Evolutionary conservation across 2,888 invertebrate genomes (phyloP).

Genomic region (Drosophila kuntzei): DNA sequence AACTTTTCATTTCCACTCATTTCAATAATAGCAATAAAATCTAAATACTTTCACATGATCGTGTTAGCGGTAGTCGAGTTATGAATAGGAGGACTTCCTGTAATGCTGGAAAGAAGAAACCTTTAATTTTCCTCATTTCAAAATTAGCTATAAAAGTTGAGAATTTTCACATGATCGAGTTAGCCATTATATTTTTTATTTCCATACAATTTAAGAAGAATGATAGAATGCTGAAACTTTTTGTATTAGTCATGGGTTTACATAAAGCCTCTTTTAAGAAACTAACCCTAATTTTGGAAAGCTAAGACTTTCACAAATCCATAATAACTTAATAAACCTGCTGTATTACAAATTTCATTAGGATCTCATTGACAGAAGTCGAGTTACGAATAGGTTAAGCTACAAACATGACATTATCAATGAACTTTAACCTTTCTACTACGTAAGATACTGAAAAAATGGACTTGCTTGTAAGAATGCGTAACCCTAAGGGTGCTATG

Average conservation of each 20-base stretch:
- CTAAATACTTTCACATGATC: neutral
- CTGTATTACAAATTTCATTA: neutral
- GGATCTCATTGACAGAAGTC: neutral
- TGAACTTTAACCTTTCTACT: slow-evolving; percentile 3
- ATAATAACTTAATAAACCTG: neutral
- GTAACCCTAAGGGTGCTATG: slow-evolving; percentile 20
- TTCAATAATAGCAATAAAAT: neutral
- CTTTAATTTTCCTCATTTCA: too few species aligned
- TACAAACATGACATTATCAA: neutral
- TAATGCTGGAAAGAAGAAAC: too few species aligned
- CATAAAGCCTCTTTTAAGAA: neutral
- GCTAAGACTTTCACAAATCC: neutral
- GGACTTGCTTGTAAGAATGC: slow-evolving; percentile 2
- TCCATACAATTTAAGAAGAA: neutral
- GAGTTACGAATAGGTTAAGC: neutral
- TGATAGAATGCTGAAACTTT: neutral
- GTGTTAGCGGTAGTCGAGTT: neutral
- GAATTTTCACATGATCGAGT: too few species aligned
- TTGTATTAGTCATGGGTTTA: too few species aligned
- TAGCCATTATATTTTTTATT: too few species aligned
- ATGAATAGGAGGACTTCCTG: too few species aligned
- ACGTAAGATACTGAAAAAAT: neutral
- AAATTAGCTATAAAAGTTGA: too few species aligned
- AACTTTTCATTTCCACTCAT: neutral
- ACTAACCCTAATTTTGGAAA: neutral